Evolutionary conservation across 2,113 vertebrate genomes (phyloP).

Genomic region (Mormoops blainvillei): DNA sequence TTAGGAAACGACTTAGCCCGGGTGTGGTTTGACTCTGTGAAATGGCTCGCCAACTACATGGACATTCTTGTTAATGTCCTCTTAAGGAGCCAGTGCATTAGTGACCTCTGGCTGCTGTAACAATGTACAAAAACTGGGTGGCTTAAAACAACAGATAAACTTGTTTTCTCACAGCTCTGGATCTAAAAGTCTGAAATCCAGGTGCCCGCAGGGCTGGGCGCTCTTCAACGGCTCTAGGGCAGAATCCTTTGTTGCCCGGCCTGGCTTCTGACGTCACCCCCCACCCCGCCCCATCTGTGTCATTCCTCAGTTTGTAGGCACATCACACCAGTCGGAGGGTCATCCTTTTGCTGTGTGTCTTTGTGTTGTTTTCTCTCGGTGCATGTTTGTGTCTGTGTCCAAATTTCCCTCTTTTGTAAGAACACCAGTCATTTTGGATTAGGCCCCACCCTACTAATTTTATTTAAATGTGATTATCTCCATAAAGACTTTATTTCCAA

Average conservation of each 20-base stretch:
- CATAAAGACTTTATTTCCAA: neutral
- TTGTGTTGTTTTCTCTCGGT: accelerated
- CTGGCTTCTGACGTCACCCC: neutral
- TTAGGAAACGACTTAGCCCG: neutral
- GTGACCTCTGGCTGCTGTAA: neutral
- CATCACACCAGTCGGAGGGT: too few species aligned
- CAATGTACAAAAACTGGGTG: neutral
- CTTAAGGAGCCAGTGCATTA: neutral
- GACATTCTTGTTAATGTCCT: neutral
- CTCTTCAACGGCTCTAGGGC: too few species aligned
- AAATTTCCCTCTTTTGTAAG: neutral
- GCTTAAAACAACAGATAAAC: neutral
- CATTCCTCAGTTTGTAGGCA: neutral
- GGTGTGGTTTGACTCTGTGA: neutral
- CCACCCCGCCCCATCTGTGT: accelerated
- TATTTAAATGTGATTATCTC: neutral
- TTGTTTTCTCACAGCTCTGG: neutral
- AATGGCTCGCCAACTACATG: neutral
- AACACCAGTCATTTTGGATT: neutral
- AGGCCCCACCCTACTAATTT: neutral
- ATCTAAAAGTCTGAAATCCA: neutral
- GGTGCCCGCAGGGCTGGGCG: neutral
- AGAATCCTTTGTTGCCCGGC: accelerated
- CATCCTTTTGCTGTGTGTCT: accelerated
- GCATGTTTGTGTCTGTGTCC: neutral